Percentiles rank a stretch among this genome's conserved stretches.
phyloP scores from a whole-genome alignment of 1,140 invertebrate species.

The Geopemphigus sp. region DNA sequence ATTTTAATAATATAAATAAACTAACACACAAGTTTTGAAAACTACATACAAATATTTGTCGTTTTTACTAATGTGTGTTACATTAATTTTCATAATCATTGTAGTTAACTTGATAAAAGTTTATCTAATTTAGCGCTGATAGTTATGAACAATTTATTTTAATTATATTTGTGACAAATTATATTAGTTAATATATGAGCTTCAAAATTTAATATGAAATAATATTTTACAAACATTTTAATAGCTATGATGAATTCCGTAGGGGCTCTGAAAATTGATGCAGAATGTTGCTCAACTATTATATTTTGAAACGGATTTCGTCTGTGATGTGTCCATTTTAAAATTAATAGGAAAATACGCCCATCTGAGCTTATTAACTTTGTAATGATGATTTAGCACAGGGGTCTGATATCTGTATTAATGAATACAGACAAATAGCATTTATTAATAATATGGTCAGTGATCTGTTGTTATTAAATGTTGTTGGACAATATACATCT shows the following conservation, averaged over 20 bases:
- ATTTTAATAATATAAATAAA: background rate
- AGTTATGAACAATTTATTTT: conserved; percentile 31
- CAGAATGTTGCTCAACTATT: conserved; percentile 42
- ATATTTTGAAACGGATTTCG: background rate
- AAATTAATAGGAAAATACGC: conserved; percentile 22
- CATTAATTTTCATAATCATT: conserved; percentile 22
- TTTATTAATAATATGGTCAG: conserved; percentile 38
- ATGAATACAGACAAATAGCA: conserved; percentile 18
- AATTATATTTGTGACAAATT: no score
- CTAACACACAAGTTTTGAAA: conserved; percentile 15
- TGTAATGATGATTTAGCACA: conserved; percentile 25
- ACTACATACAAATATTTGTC: conserved; percentile 27
- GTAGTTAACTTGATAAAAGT: conserved; percentile 1
- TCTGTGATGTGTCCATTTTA: conserved; percentile 23
- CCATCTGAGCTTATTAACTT: background rate
- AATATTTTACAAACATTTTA: background rate
- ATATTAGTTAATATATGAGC: no score
- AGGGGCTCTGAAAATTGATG: conserved; percentile 33
- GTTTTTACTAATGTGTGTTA: conserved; percentile 40
- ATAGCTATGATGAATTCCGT: conserved; percentile 26
- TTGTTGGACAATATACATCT: conserved; percentile 28
- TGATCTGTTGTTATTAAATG: conserved; percentile 37
- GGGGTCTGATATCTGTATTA: no score
- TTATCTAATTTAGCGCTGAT: conserved; percentile 33
- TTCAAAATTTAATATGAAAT: background rate